A percentile compares a stretch with the other conserved stretches of the same genome.
These are phyloP conservation scores for Sebastes miniatus DNA, from an alignment of 2,797 vertebrate species.

Conservation along the genomic window DNA sequence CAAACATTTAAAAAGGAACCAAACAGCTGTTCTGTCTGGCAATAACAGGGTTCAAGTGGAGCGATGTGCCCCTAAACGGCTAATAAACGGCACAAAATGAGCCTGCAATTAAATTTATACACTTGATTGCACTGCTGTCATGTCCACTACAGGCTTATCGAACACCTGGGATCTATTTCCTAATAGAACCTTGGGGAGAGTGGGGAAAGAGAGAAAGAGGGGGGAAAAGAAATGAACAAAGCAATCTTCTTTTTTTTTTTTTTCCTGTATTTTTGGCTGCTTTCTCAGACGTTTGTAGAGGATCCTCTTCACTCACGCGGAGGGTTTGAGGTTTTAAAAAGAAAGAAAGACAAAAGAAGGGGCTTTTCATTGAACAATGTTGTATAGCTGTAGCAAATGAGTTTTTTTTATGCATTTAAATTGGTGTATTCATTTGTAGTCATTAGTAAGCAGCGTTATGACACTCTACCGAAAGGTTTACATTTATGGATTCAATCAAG, in stretches of 20 bases:
- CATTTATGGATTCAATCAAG: constrained; percentile 41
- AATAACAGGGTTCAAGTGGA: constrained; percentile 88
- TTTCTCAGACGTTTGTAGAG: constrained; percentile 63
- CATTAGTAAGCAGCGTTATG: constrained; percentile 51
- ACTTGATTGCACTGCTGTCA: constrained; percentile 89
- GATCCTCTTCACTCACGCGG: constrained; percentile 48
- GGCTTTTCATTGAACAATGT: constrained; percentile 28
- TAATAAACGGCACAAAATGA: constrained; percentile 89
- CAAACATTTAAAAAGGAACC: constrained; percentile 80
- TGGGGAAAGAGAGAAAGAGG: constrained; percentile 58
- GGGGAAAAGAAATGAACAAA: constrained; percentile 69
- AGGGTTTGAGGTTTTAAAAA: constrained; percentile 44
- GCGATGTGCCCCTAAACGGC: constrained; percentile 86
- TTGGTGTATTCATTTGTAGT: constrained; percentile 44
- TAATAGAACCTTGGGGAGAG: constrained; percentile 83
- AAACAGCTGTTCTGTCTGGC: constrained; percentile 86
- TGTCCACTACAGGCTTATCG: constrained; percentile 88
- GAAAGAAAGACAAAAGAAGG: constrained; percentile 30
- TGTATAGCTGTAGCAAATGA: constrained; percentile 32
- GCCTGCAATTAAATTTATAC: constrained; percentile 90
- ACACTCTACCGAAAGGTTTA: constrained; percentile 14
- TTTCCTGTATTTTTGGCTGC: constrained; percentile 55
- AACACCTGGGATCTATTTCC: constrained; percentile 89
- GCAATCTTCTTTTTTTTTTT: constrained; percentile 51
- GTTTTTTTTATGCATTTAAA: constrained; percentile 45